phyloP scores from a whole-genome alignment of 2,113 vertebrate genomes.

The Oreochromis niloticus region DNA sequence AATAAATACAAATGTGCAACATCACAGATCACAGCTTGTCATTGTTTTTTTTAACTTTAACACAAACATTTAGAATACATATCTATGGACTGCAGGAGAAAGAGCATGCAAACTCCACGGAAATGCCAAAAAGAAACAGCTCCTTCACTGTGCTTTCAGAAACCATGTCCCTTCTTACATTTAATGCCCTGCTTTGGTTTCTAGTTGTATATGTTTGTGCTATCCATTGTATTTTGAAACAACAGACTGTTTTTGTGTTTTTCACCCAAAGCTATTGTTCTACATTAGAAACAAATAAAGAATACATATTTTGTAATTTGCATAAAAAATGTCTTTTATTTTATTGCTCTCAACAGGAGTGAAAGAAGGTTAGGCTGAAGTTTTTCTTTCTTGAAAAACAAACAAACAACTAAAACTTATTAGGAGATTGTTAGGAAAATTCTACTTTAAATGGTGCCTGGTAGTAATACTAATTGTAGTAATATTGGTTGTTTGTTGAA shows the following conservation, averaged over 20 bases:
- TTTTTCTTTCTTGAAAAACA: neutral
- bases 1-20: neutral
- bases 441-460: neutral
- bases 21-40: neutral
- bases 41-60: neutral
- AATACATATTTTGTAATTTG: neutral
- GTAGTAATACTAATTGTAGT: neutral
- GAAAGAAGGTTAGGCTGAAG: neutral
- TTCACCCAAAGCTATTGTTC: neutral
- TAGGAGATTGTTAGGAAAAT: neutral
- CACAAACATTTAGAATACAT: neutral
- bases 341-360: neutral
- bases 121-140: neutral
- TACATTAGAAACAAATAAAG: neutral
- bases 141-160: neutral
- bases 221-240: neutral
- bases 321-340: neutral
- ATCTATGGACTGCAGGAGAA: neutral
- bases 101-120: neutral
- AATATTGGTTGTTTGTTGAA: neutral
- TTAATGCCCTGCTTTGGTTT: neutral
- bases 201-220: accelerated
- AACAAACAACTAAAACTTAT: neutral
- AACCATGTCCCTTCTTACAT: neutral
- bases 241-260: neutral